Conservation (phyloP, 1,140 invertebrate genomes). For the Bombus haemorrhoidalis region DNA sequence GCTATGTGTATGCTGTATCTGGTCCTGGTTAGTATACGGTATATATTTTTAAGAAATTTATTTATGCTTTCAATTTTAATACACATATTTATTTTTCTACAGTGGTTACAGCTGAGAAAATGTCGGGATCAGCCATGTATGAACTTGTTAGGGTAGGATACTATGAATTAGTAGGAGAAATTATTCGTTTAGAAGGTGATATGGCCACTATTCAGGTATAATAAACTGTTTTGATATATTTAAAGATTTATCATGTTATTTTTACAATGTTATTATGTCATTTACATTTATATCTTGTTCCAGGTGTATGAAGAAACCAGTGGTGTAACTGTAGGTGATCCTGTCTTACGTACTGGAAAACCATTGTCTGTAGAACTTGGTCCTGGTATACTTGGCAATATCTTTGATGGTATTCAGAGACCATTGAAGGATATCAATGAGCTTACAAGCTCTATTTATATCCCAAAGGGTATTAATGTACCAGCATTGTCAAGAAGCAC, state of each 20-base stretch:
- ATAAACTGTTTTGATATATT: neutral
- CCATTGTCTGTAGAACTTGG: slow-evolving; percentile 99
- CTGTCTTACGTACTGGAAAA: slow-evolving; percentile 98
- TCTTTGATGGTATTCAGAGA: slow-evolving; percentile 99
- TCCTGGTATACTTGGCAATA: slow-evolving; percentile 99
- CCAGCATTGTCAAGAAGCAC: slow-evolving; percentile 92
- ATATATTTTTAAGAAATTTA: slow-evolving; percentile 11
- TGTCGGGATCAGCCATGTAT: slow-evolving; percentile 99
- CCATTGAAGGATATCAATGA: slow-evolving; percentile 98
- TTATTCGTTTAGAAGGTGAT: slow-evolving; percentile 99
- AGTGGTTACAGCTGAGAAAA: slow-evolving; percentile 99
- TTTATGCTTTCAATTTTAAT: neutral
- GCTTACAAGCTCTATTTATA: slow-evolving; percentile 97
- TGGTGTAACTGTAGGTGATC: slow-evolving; percentile 99
- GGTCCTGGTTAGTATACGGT: slow-evolving; percentile 92
- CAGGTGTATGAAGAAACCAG: slow-evolving; percentile 99
- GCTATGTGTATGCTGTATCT: slow-evolving; percentile 98
- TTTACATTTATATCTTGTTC: neutral
- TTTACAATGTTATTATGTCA: neutral
- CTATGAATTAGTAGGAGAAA: slow-evolving; percentile 98
- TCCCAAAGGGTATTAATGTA: slow-evolving; percentile 98
- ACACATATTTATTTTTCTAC: slow-evolving; percentile 35
- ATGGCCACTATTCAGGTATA: slow-evolving; percentile 98
- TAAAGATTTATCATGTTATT: neutral
- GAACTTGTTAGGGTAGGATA: slow-evolving; percentile 99